Evolutionary conservation across 2,888 invertebrate genomes (phyloP).

Genomic region (Lissocephala sabroskyi): DNA sequence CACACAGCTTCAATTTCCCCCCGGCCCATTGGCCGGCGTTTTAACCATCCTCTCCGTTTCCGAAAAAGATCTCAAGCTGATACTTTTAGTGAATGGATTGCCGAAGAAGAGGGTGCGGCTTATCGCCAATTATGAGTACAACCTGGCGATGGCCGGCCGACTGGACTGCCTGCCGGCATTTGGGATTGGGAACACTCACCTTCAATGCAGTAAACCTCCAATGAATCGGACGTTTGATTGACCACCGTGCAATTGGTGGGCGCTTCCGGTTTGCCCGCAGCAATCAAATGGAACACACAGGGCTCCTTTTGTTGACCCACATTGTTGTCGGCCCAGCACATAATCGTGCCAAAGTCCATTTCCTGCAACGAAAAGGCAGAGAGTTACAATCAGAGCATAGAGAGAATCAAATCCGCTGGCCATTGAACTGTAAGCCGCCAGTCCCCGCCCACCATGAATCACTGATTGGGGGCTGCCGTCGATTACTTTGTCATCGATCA

Average conservation of each 20-base stretch:
- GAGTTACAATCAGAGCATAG: too few relatives aligned
- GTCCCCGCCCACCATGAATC: too few relatives aligned
- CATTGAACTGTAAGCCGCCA: too few relatives aligned
- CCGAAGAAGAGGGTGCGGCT: constrained; percentile 52
- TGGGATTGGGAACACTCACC: constrained; percentile 72
- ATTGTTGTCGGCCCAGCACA: constrained; percentile 83
- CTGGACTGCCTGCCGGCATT: too few relatives aligned
- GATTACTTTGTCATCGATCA: too few relatives aligned
- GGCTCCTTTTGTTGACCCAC: constrained; percentile 82
- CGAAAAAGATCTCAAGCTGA: too few relatives aligned
- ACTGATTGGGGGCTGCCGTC: too few relatives aligned
- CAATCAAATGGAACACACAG: constrained; percentile 84
- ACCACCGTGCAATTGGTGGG: constrained; percentile 84
- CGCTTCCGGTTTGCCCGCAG: constrained; percentile 84
- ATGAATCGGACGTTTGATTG: constrained; percentile 83
- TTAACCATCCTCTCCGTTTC: constrained; percentile 17
- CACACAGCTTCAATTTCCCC: not conserved
- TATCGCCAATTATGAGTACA: constrained; percentile 48
- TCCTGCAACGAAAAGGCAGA: constrained; percentile 75
- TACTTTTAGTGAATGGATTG: too few relatives aligned
- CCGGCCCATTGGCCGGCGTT: not conserved
- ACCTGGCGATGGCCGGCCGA: too few relatives aligned
- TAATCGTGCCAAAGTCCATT: constrained; percentile 83
- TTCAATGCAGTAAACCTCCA: constrained; percentile 82
- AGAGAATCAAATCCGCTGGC: not conserved